Percentiles rank a stretch among this genome's conserved stretches.
Evolutionary conservation across 2,888 invertebrate genomes (phyloP).

Genomic region (Eurois occulta): DNA sequence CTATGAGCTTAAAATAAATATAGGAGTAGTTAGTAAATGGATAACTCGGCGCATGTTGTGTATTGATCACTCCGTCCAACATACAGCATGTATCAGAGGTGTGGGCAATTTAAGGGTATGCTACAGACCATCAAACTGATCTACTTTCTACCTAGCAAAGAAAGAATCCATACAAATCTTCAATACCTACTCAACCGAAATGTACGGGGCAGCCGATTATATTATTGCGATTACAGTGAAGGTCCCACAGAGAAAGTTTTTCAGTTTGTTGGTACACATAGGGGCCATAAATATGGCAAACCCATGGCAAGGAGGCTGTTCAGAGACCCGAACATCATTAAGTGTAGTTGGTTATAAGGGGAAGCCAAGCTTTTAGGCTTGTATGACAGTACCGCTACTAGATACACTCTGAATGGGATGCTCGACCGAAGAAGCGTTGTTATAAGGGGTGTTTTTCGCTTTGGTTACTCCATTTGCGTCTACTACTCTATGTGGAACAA

Average conservation of each 20-base stretch:
- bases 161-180: not conserved
- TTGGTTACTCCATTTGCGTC: slow-evolving; percentile 6
- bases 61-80: not conserved
- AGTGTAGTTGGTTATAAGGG: too few relatives aligned
- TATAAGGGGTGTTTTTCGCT: not conserved
- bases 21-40: slow-evolving; percentile 1
- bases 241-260: not conserved
- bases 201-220: not conserved
- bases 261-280: not conserved
- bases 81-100: not conserved
- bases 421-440: not conserved
- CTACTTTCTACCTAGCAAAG: not conserved
- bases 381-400: too few relatives aligned
- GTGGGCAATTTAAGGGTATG: not conserved
- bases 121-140: not conserved
- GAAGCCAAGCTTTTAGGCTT: too few relatives aligned
- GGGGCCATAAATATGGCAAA: too few relatives aligned
- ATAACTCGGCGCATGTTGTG: not conserved
- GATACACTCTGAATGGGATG: not conserved
- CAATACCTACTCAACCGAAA: not conserved
- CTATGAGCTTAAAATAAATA: not conserved
- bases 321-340: too few relatives aligned
- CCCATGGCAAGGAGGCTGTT: too few relatives aligned
- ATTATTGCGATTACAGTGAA: not conserved
- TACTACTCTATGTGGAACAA: slow-evolving; percentile 2